Base-by-base conservation (phyloP, 2,888 invertebrate genomes). In the Drosophila leonis region DNA sequence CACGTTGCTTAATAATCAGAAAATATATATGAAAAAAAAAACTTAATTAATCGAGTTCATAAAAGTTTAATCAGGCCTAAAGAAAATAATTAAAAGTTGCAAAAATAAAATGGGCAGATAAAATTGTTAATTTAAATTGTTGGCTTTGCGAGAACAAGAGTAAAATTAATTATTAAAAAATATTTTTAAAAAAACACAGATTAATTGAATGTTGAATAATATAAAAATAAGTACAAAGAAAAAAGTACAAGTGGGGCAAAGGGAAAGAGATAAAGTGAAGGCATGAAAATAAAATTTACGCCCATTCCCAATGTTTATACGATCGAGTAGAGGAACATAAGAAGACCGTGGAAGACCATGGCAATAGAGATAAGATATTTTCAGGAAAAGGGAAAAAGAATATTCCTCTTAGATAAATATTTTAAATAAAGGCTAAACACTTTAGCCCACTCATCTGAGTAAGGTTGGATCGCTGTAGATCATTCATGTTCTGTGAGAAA, bases 1-100 rank as follows among this genome's bases (percentile, higher is more conserved):
- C 6, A 39, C 42, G 33, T 70, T 39, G 6, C 29, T 37, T 12
- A 10, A 6, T 27, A 31, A 31, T 6, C 7, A 18, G 31, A 4
- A n/a, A 10, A 46, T 12, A 24, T 18, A 12, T 29, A 44, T 1
- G 12, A 0, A 20, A 12, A n/a, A 4, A 29, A 49, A 62, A 65
- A 35, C 20, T 60, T 64, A 60, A 75, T 88, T 82, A 85, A 80
- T 74, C 55, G 61, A 68, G 48, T 41, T 42, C 48, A 73, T 81
- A 24, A 57, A 74, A 68, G 72, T 74, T 62, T 66, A 82, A 84
- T 83, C 71, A 87, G 42, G 54, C 29, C 35, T 12, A 66, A 55
- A 60, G 46, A 44, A 55, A 52, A 46, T 49, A 55, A 64, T 57
- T 48, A 44, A 55, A 72, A 44, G 20, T 59, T 24, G 46, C 49